Percentiles rank a stretch among this genome's conserved stretches.
phyloP scores from a whole-genome alignment of 2,888 invertebrate genomes.

The Chymomyza amoena region DNA sequence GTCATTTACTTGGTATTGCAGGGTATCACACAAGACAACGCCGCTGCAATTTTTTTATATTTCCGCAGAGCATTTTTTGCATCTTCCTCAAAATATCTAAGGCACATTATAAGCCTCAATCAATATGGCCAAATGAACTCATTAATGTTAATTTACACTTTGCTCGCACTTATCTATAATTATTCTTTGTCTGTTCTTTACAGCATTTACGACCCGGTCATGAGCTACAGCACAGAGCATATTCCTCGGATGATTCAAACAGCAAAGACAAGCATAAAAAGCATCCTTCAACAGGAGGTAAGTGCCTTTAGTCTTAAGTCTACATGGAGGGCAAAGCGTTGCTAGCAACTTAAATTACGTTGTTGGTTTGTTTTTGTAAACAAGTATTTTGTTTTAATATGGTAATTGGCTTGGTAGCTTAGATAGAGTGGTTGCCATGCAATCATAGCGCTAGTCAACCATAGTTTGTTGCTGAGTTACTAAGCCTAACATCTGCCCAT shows the following conservation, averaged over 20 bases:
- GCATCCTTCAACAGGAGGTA: conserved; percentile 42
- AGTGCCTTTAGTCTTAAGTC: conserved; percentile 16
- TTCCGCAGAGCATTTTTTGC: conserved; percentile 14
- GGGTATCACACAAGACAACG: too few relatives aligned
- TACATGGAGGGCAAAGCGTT: neutral
- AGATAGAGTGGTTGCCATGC: neutral
- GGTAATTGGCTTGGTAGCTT: conserved; percentile 26
- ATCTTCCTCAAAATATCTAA: conserved; percentile 33
- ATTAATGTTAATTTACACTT: conserved; percentile 57
- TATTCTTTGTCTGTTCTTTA: conserved; percentile 3
- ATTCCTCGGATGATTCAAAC: conserved; percentile 43
- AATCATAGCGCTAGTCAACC: neutral
- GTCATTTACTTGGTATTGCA: too few relatives aligned
- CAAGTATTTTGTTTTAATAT: conserved; percentile 43
- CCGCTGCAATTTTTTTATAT: conserved; percentile 2
- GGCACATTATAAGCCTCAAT: conserved; percentile 48
- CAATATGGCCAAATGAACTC: conserved; percentile 52
- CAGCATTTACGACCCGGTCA: conserved; percentile 38
- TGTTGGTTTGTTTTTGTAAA: conserved; percentile 26
- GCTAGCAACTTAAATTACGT: neutral
- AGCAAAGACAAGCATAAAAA: conserved; percentile 48
- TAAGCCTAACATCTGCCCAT: neutral
- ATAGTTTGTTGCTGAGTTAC: neutral
- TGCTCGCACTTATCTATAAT: conserved; percentile 15
- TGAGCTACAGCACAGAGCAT: conserved; percentile 49